Percentiles rank a stretch among this genome's conserved stretches.
Conservation (phyloP, 1,140 invertebrate genomes). For the Schlechtendalia chinensis region DNA sequence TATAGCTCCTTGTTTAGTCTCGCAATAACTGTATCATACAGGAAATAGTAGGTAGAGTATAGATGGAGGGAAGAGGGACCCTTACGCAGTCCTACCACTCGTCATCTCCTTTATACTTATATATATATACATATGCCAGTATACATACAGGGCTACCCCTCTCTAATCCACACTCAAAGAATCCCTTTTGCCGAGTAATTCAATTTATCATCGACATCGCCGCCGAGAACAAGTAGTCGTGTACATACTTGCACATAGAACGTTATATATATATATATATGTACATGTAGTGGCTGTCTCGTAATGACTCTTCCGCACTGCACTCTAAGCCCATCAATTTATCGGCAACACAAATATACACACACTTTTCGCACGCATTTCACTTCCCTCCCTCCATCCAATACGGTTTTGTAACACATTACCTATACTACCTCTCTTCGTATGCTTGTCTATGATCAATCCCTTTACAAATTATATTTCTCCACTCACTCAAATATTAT, state of each 20-base stretch:
- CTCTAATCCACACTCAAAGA: neutral
- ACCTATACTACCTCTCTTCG: neutral
- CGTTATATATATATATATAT: neutral
- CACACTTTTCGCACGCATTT: neutral
- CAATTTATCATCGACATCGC: neutral
- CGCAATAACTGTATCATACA: neutral
- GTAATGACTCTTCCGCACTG: neutral
- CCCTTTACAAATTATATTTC: no score
- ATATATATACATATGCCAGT: no score
- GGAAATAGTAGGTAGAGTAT: neutral
- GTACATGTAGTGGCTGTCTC: neutral
- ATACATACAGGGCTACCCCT: no score
- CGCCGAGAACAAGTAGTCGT: neutral
- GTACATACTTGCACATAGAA: neutral
- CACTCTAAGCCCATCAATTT: neutral
- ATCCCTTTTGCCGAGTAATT: conserved; percentile 9
- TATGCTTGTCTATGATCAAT: neutral
- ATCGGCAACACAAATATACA: neutral
- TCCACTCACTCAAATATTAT: no score
- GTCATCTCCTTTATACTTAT: no score
- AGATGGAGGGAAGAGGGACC: neutral
- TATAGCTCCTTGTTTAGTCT: conserved; percentile 9
- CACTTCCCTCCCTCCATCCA: neutral
- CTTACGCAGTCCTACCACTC: no score
- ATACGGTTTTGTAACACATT: neutral